These are phyloP conservation scores for Vannuccia rotundouncinata DNA, from an alignment of 2,888 invertebrate species.

Conservation along the genomic window DNA sequence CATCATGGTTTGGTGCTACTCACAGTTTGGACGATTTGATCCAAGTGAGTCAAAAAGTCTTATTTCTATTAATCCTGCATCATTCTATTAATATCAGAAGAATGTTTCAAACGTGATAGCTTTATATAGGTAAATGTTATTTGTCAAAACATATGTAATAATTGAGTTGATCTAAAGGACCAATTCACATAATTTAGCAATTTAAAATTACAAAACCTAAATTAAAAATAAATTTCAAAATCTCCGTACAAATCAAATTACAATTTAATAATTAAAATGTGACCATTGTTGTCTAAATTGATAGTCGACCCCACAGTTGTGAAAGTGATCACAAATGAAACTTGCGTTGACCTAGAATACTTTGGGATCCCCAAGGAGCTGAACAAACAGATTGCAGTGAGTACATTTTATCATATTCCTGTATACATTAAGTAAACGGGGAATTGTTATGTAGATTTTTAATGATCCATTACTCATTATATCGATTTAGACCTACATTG, in stretches of 20 bases:
- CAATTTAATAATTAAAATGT: neutral
- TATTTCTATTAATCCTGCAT: neutral
- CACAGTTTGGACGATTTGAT: neutral
- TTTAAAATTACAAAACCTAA: too few relatives aligned
- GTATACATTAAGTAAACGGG: too few relatives aligned
- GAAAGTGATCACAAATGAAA: neutral
- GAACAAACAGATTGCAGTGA: neutral
- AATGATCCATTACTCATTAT: neutral
- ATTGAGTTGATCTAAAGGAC: too few relatives aligned
- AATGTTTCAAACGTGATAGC: too few relatives aligned
- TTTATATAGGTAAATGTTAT: too few relatives aligned
- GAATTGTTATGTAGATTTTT: too few relatives aligned
- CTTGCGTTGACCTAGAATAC: neutral
- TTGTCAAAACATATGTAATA: too few relatives aligned
- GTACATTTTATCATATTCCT: too few relatives aligned
- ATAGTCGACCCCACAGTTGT: neutral
- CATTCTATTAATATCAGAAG: too few relatives aligned
- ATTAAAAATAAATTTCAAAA: too few relatives aligned
- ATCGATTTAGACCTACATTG: neutral
- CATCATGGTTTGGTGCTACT: conserved; percentile 4
- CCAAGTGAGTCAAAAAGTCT: neutral
- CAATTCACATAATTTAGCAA: too few relatives aligned
- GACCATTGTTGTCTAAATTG: neutral
- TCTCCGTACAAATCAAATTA: too few relatives aligned
- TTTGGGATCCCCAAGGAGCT: neutral